A percentile compares a stretch with the other conserved stretches of the same genome.
Conservation (phyloP, 2,888 invertebrate genomes). For the Dexiosoma caninum region DNA sequence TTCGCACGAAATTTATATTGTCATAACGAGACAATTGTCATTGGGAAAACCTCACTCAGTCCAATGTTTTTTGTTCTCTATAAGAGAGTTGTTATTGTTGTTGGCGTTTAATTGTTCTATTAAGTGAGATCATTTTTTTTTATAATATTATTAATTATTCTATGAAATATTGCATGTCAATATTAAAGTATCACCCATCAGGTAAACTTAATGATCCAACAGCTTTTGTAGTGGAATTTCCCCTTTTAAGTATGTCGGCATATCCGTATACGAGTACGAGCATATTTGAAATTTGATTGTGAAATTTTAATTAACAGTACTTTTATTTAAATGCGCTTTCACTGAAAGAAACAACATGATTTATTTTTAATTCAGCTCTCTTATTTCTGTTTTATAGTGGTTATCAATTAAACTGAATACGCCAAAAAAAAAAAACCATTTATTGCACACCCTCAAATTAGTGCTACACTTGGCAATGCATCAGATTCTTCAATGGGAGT, state of each 20-base stretch:
- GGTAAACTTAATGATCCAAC: slow-evolving; percentile 18
- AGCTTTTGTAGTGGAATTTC: neutral
- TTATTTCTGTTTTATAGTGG: no score
- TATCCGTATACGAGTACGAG: no score
- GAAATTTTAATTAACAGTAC: neutral
- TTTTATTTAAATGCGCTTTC: neutral
- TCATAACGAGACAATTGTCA: slow-evolving; percentile 31
- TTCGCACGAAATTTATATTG: slow-evolving; percentile 35
- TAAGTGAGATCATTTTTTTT: slow-evolving; percentile 38
- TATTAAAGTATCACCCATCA: slow-evolving; percentile 4
- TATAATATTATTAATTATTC: slow-evolving; percentile 35
- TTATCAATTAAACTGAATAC: no score
- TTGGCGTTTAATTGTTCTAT: slow-evolving; percentile 14
- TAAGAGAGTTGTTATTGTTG: neutral
- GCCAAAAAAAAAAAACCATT: no score
- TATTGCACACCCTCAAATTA: no score
- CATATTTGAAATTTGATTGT: neutral
- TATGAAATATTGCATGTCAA: slow-evolving; percentile 51
- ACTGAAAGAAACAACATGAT: no score
- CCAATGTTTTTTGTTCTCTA: neutral
- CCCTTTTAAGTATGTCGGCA: no score
- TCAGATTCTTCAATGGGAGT: no score
- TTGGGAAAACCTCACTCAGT: slow-evolving; percentile 23
- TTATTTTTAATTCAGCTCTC: no score
- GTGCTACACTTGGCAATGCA: no score